These are phyloP conservation scores for Andrena bicolor DNA, from an alignment of 2,888 invertebrate genomes.

Conservation along the genomic window DNA sequence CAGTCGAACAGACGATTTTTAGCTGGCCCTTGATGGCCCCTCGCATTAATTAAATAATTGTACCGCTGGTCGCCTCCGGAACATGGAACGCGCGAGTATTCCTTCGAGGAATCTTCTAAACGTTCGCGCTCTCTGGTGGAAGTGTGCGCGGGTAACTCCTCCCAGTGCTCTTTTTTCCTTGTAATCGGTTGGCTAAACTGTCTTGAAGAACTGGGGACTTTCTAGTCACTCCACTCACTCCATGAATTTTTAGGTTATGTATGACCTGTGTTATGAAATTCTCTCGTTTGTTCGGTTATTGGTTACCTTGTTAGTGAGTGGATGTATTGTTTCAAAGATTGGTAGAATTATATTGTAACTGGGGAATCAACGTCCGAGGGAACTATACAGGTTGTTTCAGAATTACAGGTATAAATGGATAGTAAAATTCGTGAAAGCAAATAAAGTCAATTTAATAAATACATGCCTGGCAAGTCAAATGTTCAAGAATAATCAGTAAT, in stretches of 20 bases:
- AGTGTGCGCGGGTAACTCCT: not conserved
- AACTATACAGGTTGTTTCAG: too few species aligned
- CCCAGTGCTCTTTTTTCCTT: too few species aligned
- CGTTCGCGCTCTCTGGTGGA: not conserved
- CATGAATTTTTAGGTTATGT: not conserved
- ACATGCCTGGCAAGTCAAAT: too few species aligned
- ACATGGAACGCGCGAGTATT: conserved; percentile 19
- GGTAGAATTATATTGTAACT: not conserved
- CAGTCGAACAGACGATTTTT: conserved; percentile 42
- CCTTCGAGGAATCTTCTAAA: not conserved
- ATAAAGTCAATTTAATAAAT: too few species aligned
- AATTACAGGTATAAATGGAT: too few species aligned
- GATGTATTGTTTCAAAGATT: not conserved
- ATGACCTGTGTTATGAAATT: not conserved
- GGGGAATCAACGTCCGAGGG: too few species aligned
- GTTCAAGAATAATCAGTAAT: too few species aligned
- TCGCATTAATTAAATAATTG: conserved; percentile 42
- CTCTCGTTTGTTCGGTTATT: not conserved
- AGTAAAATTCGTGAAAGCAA: too few species aligned
- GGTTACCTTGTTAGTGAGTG: not conserved
- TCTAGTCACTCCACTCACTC: not conserved
- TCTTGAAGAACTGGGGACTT: not conserved
- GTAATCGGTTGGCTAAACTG: not conserved
- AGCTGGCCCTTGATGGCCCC: conserved; percentile 18
- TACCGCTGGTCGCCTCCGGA: conserved; percentile 31